Percentiles rank a stretch among this genome's conserved stretches.
Evolutionary conservation across 2,888 invertebrate species (phyloP).

Genomic region (Morpho deidamia): DNA sequence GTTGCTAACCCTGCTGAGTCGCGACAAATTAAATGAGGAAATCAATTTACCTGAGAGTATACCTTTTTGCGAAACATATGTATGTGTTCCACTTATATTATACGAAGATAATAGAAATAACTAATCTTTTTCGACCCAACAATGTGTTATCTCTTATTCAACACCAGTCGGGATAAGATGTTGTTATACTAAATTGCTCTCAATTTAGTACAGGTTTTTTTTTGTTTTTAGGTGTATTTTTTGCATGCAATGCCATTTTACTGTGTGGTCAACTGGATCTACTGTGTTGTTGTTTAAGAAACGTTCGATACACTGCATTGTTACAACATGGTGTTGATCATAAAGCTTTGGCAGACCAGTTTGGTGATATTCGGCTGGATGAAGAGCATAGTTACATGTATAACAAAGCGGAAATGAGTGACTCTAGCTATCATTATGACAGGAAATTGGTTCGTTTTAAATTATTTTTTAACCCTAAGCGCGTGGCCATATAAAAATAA

Average conservation of each 20-base stretch:
- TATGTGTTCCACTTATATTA: no score
- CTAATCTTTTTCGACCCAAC: no score
- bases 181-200: no score
- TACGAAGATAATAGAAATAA: no score
- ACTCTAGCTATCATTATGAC: constrained; percentile 54
- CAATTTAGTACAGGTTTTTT: background rate
- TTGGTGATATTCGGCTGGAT: constrained; percentile 38
- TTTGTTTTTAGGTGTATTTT: constrained; percentile 51
- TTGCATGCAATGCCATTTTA: constrained; percentile 56
- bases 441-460: constrained; percentile 34
- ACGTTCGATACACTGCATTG: constrained; percentile 54
- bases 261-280: constrained; percentile 67
- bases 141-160: no score
- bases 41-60: no score
- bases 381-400: constrained; percentile 53
- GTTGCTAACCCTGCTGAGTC: no score
- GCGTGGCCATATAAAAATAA: background rate
- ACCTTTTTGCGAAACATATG: no score
- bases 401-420: constrained; percentile 40
- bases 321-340: constrained; percentile 43
- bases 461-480: no score
- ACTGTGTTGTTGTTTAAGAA: constrained; percentile 59
- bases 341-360: constrained; percentile 28
- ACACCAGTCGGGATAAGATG: no score
- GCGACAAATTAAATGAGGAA: no score